Evolutionary conservation across 2,888 invertebrate species (phyloP).

Genomic region (Amblyjoppa proteus): DNA sequence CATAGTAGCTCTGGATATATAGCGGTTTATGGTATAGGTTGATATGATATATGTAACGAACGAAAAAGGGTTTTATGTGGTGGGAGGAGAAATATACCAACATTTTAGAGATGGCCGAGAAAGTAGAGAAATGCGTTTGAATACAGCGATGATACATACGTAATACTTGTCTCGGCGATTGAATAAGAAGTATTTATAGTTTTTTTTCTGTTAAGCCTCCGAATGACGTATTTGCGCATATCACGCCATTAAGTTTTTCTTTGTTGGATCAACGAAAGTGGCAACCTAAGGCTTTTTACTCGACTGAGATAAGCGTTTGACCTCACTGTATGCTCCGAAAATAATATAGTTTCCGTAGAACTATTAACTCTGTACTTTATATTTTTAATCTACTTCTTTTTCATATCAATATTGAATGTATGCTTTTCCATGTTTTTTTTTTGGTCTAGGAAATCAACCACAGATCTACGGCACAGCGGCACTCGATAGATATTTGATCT

Average conservation of each 20-base stretch:
- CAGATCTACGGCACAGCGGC: background rate
- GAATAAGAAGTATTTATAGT: background rate
- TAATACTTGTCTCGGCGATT: constrained; percentile 20
- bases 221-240: background rate
- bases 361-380: background rate
- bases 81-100: constrained; percentile 11
- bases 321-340: background rate
- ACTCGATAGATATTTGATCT: background rate
- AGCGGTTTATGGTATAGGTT: constrained; percentile 16
- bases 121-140: background rate
- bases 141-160: constrained; percentile 27
- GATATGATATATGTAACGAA: constrained; percentile 19
- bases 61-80: constrained; percentile 35
- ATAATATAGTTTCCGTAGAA: background rate
- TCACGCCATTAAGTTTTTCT: background rate
- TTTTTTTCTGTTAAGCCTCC: background rate
- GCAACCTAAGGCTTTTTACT: background rate
- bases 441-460: background rate
- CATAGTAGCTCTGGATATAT: constrained; percentile 15
- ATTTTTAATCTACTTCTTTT: background rate
- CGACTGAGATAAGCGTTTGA: background rate
- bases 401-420: background rate
- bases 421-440: background rate
- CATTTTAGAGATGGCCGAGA: background rate
- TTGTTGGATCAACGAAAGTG: too few relatives aligned